Evolutionary conservation across 1,140 invertebrate genomes (phyloP), one percentile per base, ranked within the genome.

Genomic region (Bathynomus jamesi): DNA sequence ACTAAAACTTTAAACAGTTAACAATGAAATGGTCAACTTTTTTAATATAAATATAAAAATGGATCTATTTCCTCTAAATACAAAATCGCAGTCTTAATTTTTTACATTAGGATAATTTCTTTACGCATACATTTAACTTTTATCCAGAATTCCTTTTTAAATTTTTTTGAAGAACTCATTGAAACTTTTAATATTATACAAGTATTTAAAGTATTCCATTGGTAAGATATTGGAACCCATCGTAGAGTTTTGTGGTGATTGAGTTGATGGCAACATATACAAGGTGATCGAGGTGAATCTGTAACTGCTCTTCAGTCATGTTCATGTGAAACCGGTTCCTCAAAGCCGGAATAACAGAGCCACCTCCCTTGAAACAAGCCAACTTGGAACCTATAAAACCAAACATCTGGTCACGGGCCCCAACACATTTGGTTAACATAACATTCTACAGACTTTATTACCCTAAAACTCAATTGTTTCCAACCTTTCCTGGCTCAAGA

Each of bases 201-300:
- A 21, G 25, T 28, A 60, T 60, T 84, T 80, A 89, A 46, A 88
- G 82, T 74, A 99, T 99, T 73, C 97, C 97, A 85, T 99, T 99
- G 73, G 96, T 98, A 78, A 97, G 91, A 86, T 99, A 99, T 85
- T 99, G 98, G 84, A 97, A 99, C 78, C 94, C 91, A 86, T 99
- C 98, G 83, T 99, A 99, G 13, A 99, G 87, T 82, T 95, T 94
- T 3, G 98, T 99, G 63, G 96, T 98, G 69, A 98, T 86, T 29
- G 96, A 99, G 82, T 97, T 91, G 40, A 97, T 88, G 81, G 94
- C 96, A 76, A 92, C 90, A 78, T 96, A 91, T 8, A 99, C 96
- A 81, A 99, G 88, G 68, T 89, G 87, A 79, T 99, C 94, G 0
- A 99, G 93, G 65, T 96, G 87, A 28, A 90, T 86, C 79, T 94